These are phyloP conservation scores for Marronus borbonicus DNA, from an alignment of 2,888 invertebrate genomes.

Conservation along the genomic window DNA sequence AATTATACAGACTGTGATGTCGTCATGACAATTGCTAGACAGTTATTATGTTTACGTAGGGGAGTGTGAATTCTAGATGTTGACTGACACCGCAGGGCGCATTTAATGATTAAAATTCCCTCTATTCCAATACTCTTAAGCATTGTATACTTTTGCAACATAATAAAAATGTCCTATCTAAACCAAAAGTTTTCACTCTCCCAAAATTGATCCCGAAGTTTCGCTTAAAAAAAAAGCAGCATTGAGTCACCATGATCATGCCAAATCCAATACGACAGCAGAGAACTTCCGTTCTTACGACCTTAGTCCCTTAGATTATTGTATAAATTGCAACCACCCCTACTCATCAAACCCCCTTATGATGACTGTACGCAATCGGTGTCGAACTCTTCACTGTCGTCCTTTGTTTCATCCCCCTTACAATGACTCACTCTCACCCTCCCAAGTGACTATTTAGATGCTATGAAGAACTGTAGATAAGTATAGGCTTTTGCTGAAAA, in stretches of 20 bases:
- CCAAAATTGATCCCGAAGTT: background rate
- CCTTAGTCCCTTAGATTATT: constrained; percentile 30
- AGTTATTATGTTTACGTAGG: background rate
- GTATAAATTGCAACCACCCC: constrained; percentile 43
- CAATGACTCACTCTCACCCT: constrained; percentile 33
- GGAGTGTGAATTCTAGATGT: background rate
- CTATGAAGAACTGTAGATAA: no score
- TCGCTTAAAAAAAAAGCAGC: background rate
- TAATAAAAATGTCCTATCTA: background rate
- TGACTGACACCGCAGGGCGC: background rate
- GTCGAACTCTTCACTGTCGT: constrained; percentile 28
- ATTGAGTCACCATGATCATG: constrained; percentile 3
- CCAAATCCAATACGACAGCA: constrained; percentile 12
- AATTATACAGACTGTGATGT: no score
- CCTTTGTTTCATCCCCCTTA: constrained; percentile 31
- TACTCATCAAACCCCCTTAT: constrained; percentile 36
- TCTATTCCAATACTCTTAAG: background rate
- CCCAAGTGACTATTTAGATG: background rate
- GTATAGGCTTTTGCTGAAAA: no score
- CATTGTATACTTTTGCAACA: background rate
- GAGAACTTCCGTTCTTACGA: background rate
- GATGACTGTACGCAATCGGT: constrained; percentile 42
- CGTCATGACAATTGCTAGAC: background rate
- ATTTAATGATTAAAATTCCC: background rate
- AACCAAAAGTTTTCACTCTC: background rate